These are phyloP conservation scores for Lasioglossum morio DNA, from an alignment of 2,888 invertebrate species.

Conservation along the genomic window DNA sequence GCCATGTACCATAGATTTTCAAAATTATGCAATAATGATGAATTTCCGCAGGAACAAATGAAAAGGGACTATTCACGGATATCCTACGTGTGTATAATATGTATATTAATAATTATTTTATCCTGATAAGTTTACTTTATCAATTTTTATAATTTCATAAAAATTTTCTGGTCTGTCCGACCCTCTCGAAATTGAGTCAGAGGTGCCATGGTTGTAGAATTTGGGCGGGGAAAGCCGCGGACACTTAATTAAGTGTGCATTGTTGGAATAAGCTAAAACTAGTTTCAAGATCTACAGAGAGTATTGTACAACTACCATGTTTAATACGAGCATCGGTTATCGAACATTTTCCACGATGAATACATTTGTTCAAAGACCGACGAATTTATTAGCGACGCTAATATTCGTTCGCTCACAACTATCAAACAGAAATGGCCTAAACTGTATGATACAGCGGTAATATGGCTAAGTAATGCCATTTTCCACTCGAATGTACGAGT, in stretches of 20 bases:
- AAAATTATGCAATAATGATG: no score
- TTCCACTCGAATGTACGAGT: conserved; percentile 63
- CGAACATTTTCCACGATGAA: neutral
- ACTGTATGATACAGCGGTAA: conserved; percentile 39
- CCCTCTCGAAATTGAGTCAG: no score
- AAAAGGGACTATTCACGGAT: no score
- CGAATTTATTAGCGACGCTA: neutral
- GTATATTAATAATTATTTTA: neutral
- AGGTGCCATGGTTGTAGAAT: no score
- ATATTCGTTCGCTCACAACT: neutral
- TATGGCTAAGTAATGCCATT: conserved; percentile 61
- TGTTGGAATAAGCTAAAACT: no score
- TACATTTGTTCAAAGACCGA: neutral
- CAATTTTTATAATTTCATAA: no score
- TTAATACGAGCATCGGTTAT: neutral
- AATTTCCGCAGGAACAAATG: neutral
- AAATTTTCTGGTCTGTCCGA: no score
- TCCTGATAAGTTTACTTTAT: neutral
- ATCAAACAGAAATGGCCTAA: conserved; percentile 43
- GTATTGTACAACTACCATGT: neutral
- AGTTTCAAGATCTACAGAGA: no score
- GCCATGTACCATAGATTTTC: no score
- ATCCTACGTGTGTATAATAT: no score
- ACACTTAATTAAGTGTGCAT: no score
- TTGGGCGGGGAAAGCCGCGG: no score